Evolutionary conservation across 2,888 invertebrate species (phyloP).

Genomic region (Acronicta aceris): DNA sequence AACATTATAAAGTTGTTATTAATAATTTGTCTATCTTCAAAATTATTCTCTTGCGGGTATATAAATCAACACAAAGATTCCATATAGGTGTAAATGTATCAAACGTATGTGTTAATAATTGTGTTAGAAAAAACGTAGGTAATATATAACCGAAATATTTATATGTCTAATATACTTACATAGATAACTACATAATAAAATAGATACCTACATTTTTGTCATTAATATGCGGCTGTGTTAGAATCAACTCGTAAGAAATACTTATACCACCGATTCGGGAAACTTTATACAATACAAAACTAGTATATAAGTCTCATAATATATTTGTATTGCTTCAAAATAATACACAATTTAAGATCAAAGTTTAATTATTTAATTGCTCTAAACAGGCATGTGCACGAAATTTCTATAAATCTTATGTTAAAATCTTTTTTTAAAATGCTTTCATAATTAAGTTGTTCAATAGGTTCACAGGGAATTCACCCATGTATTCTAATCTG

Average conservation of each 20-base stretch:
- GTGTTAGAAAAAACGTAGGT: conserved; percentile 40
- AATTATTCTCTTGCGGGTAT: no score
- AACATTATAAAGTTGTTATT: no score
- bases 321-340: not conserved
- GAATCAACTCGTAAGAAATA: conserved; percentile 71
- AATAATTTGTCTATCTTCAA: no score
- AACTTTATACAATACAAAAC: conserved; percentile 33
- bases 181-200: conserved; percentile 13
- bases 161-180: conserved; percentile 48
- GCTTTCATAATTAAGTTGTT: no score
- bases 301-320: conserved; percentile 39
- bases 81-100: conserved; percentile 42
- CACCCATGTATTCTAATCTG: no score
- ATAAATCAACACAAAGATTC: conserved; percentile 27
- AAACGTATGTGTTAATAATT: conserved; percentile 35
- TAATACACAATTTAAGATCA: conserved; percentile 21
- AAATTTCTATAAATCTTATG: no score
- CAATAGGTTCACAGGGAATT: no score
- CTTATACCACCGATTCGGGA: conserved; percentile 53
- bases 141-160: conserved; percentile 54
- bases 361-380: conserved; percentile 16
- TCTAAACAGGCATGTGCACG: not conserved
- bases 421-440: no score
- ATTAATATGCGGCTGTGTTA: conserved; percentile 76
- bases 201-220: conserved; percentile 46